Evolutionary conservation across 1,140 invertebrate genomes (phyloP), one percentile per base, ranked within the genome.

Genomic region (Arion vulgaris): DNA sequence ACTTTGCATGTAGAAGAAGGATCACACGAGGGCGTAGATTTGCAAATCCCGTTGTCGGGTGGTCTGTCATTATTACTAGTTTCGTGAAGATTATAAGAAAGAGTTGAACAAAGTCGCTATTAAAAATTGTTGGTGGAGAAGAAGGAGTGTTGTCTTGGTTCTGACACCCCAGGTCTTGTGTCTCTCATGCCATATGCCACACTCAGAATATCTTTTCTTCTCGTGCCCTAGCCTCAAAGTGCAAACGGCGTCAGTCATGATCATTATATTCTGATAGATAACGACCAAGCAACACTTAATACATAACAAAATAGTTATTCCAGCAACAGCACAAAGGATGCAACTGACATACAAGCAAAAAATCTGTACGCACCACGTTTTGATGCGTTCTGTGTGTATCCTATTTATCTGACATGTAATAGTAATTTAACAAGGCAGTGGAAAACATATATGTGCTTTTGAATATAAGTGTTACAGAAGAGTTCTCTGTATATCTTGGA

Each of bases 141-240:
- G 2, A 32, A 28, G 62, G 62, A 34, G 28, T 5, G 5, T 11
- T 66, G 62, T 28, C 4, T 66, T 7, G 17, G 53, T 19, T 19
- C 53, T 57, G 62, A 23, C n/a, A 66, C 9, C n/a, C n/a, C 28
- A 66, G 62, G 62, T 66, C 62, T 66, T 66, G 62, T 66, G 62
- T 66, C 28, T 66, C 28, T 66, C n/a, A 32, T 66, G 62, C 62
- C 62, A 66, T 66, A 66, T 66, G 62, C 17, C 28, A 66, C 28
- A n/a, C 11, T 13, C 7, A 28, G 32, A 32, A 11, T 7, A 66
- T 17, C 62, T 66, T n/a, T 66, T 66, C 62, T 32, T 28, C 62
- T 32, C 62, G 62, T 34, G 28, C 17, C n/a, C 62, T 7, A 66
- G n/a, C 1, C n/a, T 66, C 28, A 57, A 23, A 57, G 53, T 57